Percentiles rank a stretch among this genome's conserved stretches.
Conservation (phyloP, 2,113 vertebrate species). For the Muscicapa adusta region DNA sequence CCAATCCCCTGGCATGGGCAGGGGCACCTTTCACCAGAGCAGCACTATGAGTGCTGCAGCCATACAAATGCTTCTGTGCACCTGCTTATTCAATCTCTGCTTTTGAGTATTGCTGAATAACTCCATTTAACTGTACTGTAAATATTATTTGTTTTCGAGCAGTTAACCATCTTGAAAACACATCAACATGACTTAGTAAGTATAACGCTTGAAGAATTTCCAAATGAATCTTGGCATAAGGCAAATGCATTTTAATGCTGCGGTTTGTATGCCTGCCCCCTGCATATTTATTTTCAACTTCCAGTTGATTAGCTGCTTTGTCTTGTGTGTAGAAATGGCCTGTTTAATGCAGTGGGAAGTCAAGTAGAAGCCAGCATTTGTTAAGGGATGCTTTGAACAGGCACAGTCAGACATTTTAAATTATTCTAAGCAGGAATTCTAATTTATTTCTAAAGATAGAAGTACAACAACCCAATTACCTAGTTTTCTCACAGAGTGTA, state of each 20-base stretch:
- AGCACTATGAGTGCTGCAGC: not conserved
- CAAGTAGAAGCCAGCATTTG: not conserved
- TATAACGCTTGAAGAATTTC: slow-evolving; percentile 26
- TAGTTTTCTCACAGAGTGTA: slow-evolving; percentile 19
- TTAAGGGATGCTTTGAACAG: slow-evolving; percentile 37
- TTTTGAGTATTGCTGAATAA: not conserved
- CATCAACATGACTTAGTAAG: slow-evolving; percentile 12
- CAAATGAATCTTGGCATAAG: slow-evolving; percentile 36
- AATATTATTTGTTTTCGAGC: slow-evolving; percentile 18
- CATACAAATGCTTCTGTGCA: not conserved
- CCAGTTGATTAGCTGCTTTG: slow-evolving; percentile 35
- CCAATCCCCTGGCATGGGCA: not conserved
- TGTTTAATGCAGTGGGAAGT: slow-evolving; percentile 40
- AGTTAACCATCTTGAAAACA: slow-evolving; percentile 28
- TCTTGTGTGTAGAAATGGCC: slow-evolving; percentile 19
- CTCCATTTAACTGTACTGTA: not conserved
- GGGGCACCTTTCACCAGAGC: not conserved
- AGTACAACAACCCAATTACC: slow-evolving; percentile 38
- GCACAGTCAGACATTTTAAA: slow-evolving; percentile 33
- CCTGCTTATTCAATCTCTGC: not conserved
- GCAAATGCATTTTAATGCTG: slow-evolving; percentile 12
- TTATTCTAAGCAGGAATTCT: slow-evolving; percentile 55
- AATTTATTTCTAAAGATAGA: slow-evolving; percentile 58
- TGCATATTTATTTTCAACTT: slow-evolving; percentile 32
- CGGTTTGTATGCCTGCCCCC: slow-evolving; percentile 26